Conservation (phyloP, 2,888 invertebrate genomes). For the Chrysolina oricalcia region DNA sequence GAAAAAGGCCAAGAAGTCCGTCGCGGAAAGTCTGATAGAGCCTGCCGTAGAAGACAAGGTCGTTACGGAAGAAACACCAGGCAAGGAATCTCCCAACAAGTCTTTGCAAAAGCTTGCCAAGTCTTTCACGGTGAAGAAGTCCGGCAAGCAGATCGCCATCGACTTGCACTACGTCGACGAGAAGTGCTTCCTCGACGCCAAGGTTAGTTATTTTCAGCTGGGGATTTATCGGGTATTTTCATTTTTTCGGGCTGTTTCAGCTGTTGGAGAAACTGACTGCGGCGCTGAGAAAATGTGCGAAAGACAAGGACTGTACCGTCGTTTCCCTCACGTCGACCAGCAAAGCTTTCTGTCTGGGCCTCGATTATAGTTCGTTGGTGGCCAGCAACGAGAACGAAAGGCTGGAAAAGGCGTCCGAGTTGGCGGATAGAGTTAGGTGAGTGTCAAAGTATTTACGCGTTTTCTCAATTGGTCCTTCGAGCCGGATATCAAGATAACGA, state of each 20-base stretch:
- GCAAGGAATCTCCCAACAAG: slow-evolving; percentile 26
- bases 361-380: slow-evolving; percentile 84
- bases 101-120: slow-evolving; percentile 47
- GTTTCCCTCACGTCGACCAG: slow-evolving; percentile 86
- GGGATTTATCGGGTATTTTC: not conserved
- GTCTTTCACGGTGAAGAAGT: slow-evolving; percentile 59
- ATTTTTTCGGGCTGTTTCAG: slow-evolving; percentile 71
- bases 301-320: slow-evolving; percentile 78
- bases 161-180: slow-evolving; percentile 57
- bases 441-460: too few relatives aligned
- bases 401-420: slow-evolving; percentile 75
- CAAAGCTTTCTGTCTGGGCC: slow-evolving; percentile 85
- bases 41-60: slow-evolving; percentile 28
- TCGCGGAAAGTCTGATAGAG: slow-evolving; percentile 12
- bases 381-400: slow-evolving; percentile 77
- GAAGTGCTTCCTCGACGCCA: slow-evolving; percentile 56
- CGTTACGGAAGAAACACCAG: slow-evolving; percentile 13
- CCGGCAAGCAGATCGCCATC: slow-evolving; percentile 58
- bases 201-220: slow-evolving; percentile 49
- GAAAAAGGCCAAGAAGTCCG: slow-evolving; percentile 41
- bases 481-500: not conserved
- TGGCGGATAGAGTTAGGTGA: slow-evolving; percentile 85
- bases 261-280: slow-evolving; percentile 84
- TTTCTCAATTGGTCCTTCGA: not conserved
- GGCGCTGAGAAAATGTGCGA: slow-evolving; percentile 78